These are phyloP conservation scores for Chaenogobius annularis DNA, from an alignment of 2,113 vertebrate species.

Conservation along the genomic window DNA sequence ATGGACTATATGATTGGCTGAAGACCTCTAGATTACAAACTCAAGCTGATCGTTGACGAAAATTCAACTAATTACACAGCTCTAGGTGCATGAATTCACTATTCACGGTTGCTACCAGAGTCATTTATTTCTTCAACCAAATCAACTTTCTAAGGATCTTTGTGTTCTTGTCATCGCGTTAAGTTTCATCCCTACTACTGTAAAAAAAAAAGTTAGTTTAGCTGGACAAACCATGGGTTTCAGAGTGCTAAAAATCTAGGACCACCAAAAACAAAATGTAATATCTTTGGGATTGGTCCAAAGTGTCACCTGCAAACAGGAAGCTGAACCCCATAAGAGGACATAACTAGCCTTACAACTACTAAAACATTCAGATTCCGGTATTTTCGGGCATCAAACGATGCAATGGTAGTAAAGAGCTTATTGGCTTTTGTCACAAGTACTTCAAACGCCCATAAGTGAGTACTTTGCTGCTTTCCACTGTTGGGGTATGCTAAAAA, in stretches of 20 bases:
- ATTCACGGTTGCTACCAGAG: background rate
- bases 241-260: too few species aligned
- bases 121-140: background rate
- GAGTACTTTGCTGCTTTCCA: background rate
- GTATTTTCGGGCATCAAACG: background rate
- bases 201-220: background rate
- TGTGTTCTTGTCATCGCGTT: background rate
- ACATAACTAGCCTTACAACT: background rate
- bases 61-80: too few species aligned
- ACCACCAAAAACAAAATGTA: too few species aligned
- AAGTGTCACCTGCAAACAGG: too few species aligned
- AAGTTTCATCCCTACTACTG: background rate
- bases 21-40: too few species aligned
- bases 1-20: too few species aligned
- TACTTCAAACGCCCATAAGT: background rate
- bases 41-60: too few species aligned
- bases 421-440: background rate
- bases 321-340: too few species aligned
- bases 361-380: background rate
- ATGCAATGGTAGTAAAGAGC: background rate
- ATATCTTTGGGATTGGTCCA: too few species aligned
- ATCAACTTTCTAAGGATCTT: background rate
- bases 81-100: too few species aligned
- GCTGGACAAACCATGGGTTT: background rate
- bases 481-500: constrained; percentile 55